A percentile compares a stretch with the other conserved stretches of the same genome.
Conservation (phyloP, 2,113 vertebrate species). For the Silurus meridionalis region DNA sequence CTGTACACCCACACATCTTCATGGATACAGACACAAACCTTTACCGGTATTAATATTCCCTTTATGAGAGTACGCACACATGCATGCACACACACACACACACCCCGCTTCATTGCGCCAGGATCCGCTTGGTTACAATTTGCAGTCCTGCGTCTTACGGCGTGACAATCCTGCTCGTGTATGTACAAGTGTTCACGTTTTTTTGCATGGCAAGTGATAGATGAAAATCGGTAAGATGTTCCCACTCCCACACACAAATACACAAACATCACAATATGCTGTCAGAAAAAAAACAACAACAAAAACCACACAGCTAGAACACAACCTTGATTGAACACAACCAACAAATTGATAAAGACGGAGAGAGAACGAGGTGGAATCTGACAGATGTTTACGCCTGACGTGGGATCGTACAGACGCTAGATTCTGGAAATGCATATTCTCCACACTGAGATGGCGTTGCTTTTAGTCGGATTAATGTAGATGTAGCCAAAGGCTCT, state of each 20-base stretch:
- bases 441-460: too few species aligned
- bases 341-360: neutral
- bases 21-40: slow-evolving; percentile 23
- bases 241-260: slow-evolving; percentile 34
- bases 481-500: too few species aligned
- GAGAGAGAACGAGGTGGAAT: neutral
- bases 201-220: slow-evolving; percentile 54
- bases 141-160: neutral
- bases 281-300: neutral
- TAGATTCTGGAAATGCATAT: too few species aligned
- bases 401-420: neutral
- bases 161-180: neutral
- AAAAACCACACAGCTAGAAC: too few species aligned
- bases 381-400: neutral
- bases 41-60: too few species aligned
- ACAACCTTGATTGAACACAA: too few species aligned
- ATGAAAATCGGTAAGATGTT: slow-evolving; percentile 48
- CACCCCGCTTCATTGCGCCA: slow-evolving; percentile 50
- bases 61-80: too few species aligned
- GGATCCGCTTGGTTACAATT: too few species aligned
- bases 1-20: slow-evolving; percentile 55
- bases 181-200: too few species aligned
- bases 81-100: neutral
- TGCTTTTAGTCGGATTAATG: too few species aligned
- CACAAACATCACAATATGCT: neutral